Evolutionary conservation across 1,140 invertebrate genomes (phyloP), one percentile per base, ranked within the genome.

Genomic region (Drosophila saltans): DNA sequence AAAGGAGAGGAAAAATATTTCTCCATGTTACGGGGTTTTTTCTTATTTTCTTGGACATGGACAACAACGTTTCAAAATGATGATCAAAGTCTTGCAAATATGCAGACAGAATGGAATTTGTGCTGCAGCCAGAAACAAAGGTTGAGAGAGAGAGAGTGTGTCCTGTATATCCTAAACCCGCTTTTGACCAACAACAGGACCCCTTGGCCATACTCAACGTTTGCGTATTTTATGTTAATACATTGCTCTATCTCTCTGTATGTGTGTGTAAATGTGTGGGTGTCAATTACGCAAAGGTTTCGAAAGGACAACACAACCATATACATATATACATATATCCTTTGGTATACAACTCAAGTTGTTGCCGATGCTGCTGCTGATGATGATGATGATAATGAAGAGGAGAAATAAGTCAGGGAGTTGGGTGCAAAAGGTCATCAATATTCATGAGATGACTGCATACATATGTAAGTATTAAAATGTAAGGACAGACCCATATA

Each of bases 81-180:
- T 75, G 80, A 88, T 84, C 84, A 88, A 88, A 88, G 84, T 81
- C 86, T 88, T 64, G 16, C 45, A 88, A 89, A 89, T 88, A 89
- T 88, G 84, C 84, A 89, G 84, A 88, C 84, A 89, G 62, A 69
- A 72, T 64, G 84, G 80, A 88, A 84, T 88, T 78, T 77, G 45
- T 69, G 58, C 66, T 58, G 30, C 16, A 36, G 6, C 1, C 4
- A 36, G 33, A 36, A 5, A 36, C 4, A 36, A 5, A 36, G 33
- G 1, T 6, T 4, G 33, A 36, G 6, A 36, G 33, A 36, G 3
- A 36, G 33, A 36, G 33, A 61, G 41, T 10, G 33, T 36, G 39
- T 40, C 41, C 28, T 40, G 59, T n/a, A 45, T 36, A 56, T 40
- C 33, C 63, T 48, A 60, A 55, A 57, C 24, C 24, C 66, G 59